These are phyloP conservation scores for Cliona cf. orientalis DNA, from an alignment of 37 sponge, comb jelly and placozoan genomes.

Conservation along the genomic window DNA sequence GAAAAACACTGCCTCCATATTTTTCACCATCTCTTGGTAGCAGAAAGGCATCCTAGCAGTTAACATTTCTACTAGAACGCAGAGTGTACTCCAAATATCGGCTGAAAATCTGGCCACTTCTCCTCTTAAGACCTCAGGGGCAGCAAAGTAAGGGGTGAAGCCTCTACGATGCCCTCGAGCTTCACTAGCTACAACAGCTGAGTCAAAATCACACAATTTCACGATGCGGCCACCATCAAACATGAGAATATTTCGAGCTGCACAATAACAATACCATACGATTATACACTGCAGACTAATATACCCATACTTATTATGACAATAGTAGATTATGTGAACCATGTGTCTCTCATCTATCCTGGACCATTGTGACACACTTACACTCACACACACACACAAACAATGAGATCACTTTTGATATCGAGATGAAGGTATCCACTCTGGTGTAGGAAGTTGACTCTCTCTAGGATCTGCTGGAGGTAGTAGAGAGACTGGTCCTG, in stretches of 20 bases:
- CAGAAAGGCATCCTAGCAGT: constrained; percentile 35
- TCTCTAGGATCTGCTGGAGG: constrained; percentile 46
- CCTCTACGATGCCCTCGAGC: neutral
- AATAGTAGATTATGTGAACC: too few species aligned
- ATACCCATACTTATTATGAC: too few species aligned
- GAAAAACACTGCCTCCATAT: too few species aligned
- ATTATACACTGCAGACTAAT: too few species aligned
- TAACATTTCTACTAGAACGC: constrained; percentile 54
- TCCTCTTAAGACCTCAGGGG: constrained; percentile 52
- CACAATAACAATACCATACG: too few species aligned
- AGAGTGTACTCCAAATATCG: constrained; percentile 59
- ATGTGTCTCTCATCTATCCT: too few species aligned
- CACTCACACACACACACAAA: too few species aligned
- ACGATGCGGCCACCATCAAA: constrained; percentile 45
- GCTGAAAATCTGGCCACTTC: constrained; percentile 27
- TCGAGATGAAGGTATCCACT: constrained; percentile 34
- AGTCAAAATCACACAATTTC: constrained; percentile 63
- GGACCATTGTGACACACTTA: too few species aligned
- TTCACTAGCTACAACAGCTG: constrained; percentile 23
- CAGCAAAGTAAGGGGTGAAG: constrained; percentile 52
- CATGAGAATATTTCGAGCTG: constrained; percentile 44
- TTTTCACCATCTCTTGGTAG: too few species aligned
- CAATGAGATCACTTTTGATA: constrained; percentile 53
- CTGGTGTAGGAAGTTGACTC: constrained; percentile 48
- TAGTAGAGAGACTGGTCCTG: constrained; percentile 52